Evolutionary conservation across 1,140 invertebrate genomes (phyloP), one percentile per base, ranked within the genome.

Genomic region (Drosophila pruinosa): DNA sequence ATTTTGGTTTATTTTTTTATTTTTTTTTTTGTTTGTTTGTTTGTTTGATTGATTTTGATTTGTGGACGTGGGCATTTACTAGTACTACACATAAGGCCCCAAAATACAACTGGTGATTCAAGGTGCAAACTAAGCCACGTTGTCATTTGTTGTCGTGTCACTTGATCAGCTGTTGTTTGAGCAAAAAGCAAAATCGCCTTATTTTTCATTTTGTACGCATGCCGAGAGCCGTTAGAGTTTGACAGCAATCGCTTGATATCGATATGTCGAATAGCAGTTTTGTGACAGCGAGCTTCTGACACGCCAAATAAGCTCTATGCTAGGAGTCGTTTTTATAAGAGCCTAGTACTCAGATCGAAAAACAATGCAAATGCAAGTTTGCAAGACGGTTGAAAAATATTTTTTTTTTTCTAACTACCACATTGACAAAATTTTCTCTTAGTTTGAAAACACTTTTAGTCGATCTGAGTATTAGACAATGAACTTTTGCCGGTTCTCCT

Each of bases 121-220:
- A 31, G 45, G 76, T 79, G 76, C 71, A 79, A 79, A 69, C 72
- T 75, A 79, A 79, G 77, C 77, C 72, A 80, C 72, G 26, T 17
- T 72, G 31, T 65, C 45, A 39, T 50, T 78, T 47, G 17, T 22
- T 53, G 38, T 15, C 14, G 21, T 28, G 53, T 41, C 21, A 47
- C 43, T 47, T 47, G 43, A 47, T 47, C 43, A 47, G 22, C 43
- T 24, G 24, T 50, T 28, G 2, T 47, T 47, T 28, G 22, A 48
- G 45, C 45, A 28, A 48, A 28, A 48, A 48, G 45, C 45, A 28
- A 28, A 50, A 50, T 31, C 8, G 47, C 47, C 47, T 41, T 39
- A 5, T 15, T 39, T 21, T 15, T 2, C 6, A 15, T 19, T 45
- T 4, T 45, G 41, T 17, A 10, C 19, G 41, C 17, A 43, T 21